phyloP scores from a whole-genome alignment of 2,888 invertebrate genomes.

The Deroplatys truncata region DNA sequence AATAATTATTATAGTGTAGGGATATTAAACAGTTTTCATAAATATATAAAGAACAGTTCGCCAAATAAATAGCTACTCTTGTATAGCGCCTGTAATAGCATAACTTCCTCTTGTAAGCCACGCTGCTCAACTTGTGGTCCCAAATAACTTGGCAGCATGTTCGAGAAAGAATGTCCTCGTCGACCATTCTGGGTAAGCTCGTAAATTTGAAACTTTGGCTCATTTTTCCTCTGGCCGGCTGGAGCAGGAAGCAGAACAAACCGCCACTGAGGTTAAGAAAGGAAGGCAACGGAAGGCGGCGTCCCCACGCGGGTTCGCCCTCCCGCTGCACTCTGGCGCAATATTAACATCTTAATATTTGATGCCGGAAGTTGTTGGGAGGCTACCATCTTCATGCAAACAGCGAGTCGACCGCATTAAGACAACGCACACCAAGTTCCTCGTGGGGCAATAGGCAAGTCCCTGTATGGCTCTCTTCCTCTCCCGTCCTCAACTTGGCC shows the following conservation, averaged over 20 bases:
- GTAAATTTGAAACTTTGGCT: not conserved
- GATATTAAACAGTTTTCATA: no score
- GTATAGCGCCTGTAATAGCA: no score
- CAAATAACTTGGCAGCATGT: not conserved
- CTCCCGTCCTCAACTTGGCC: not conserved
- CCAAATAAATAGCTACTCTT: no score
- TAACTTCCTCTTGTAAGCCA: no score
- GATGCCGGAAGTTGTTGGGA: constrained; percentile 22
- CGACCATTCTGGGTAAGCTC: not conserved
- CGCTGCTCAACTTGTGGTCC: no score
- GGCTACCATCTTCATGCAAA: not conserved
- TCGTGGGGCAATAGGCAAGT: not conserved
- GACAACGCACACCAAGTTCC: not conserved
- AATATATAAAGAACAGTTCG: no score
- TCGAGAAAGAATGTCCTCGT: not conserved
- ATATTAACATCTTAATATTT: constrained; percentile 32
- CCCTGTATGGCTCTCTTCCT: not conserved
- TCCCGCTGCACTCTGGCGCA: constrained; percentile 21
- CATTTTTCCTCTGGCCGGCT: not conserved
- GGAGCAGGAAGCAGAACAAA: not conserved
- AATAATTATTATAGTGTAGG: no score
- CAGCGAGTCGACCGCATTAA: constrained; percentile 3
- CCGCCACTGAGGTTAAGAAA: not conserved
- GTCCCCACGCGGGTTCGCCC: not conserved
- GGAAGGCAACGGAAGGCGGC: not conserved